These are phyloP conservation scores for Atrichornis clamosus DNA, from an alignment of 2,113 vertebrate species.

Conservation along the genomic window DNA sequence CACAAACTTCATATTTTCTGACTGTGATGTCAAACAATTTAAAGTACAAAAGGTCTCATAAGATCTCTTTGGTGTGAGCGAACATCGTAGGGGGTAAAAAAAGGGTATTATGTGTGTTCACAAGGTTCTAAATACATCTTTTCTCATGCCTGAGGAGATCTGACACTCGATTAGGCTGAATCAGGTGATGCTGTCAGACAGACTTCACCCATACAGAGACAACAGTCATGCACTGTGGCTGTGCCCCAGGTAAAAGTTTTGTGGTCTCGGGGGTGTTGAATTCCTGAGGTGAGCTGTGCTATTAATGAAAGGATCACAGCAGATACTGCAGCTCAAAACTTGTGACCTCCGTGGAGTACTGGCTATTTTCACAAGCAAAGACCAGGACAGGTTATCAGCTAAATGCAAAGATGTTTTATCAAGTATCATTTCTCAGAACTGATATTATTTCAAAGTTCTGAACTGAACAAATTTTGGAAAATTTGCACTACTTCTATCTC, in stretches of 20 bases:
- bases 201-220: background rate
- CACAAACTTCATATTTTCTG: background rate
- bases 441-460: background rate
- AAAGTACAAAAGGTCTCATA: background rate
- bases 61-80: background rate
- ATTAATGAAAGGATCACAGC: background rate
- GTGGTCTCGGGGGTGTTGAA: background rate
- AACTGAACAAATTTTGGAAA: background rate
- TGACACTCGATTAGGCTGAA: background rate
- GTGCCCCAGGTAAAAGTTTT: background rate
- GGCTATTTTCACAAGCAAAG: background rate
- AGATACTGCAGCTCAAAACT: background rate
- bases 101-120: background rate
- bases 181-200: background rate
- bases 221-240: background rate
- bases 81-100: background rate
- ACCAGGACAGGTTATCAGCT: background rate
- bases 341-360: background rate
- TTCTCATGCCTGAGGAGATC: background rate
- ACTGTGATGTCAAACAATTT: background rate
- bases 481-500: background rate
- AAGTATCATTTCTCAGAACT: background rate
- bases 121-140: background rate
- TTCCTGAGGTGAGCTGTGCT: background rate
- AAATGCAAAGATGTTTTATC: background rate